Evolutionary conservation across 92 coral and sea anemone genomes (phyloP), one percentile per base, ranked within the genome.

Genomic region (Porites lobata): DNA sequence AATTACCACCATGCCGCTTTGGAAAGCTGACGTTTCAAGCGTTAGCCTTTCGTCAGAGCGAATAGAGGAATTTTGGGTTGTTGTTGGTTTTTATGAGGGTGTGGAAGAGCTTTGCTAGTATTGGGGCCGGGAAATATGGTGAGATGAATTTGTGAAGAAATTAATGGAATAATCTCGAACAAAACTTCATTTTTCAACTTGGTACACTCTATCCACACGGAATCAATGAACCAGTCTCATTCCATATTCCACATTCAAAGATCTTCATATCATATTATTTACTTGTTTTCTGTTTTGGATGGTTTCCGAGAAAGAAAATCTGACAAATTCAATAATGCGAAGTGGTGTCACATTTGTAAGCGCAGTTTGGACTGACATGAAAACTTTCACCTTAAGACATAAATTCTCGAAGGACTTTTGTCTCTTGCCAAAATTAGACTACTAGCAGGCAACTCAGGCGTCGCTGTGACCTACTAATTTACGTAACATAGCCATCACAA

Each of bases 401-500:
- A 59, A 59, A 59, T 59, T 59, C 18, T 59, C 65, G 65, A 59
- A 59, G 65, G 65, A 59, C 65, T 59, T 59, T 59, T 59, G 65
- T 59, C 65, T 59, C 65, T 59, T 59, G 65, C 65, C 65, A 18
- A 18, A 59, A 59, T 12, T 59, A 18, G 65, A 59, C 0, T n/a
- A 59, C 65, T 61, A 61, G 65, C 65, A 61, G 65, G 4, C 65
- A 12, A 61, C 65, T 61, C n/a, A 61, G 13, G 65, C 65, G 65
- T 61, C 65, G 65, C 65, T 61, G 65, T 18, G 65, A 61, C 65
- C 65, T 61, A 61, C n/a, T 61, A 12, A 12, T 18, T 29, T 29
- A 29, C 32, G 32, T 29, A 61, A 61, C n/a, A 18, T 61, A 3
- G 65, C 65, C 65, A 61, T 61, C 65, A 61, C 9, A 61, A 18